phyloP scores from a whole-genome alignment of 2,113 vertebrate genomes.

The Gopherus flavomarginatus region DNA sequence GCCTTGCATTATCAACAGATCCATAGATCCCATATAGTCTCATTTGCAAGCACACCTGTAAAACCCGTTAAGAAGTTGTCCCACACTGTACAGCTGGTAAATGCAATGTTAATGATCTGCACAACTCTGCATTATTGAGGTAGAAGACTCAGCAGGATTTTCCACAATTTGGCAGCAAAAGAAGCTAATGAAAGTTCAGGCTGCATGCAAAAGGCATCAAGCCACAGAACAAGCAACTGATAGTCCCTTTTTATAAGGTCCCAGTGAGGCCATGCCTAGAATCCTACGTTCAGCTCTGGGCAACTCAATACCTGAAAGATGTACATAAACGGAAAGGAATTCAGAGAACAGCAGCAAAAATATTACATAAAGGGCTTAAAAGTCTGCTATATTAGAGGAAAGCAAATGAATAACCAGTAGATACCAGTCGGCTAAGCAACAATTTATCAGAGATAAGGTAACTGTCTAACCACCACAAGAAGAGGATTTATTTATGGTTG shows the following conservation, averaged over 20 bases:
- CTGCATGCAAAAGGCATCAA: neutral
- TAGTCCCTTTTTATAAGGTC: neutral
- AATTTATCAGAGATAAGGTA: neutral
- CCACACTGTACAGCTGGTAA: neutral
- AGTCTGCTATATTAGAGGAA: neutral
- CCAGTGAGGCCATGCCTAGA: neutral
- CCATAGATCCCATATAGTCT: neutral
- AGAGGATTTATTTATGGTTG: neutral
- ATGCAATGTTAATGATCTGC: neutral
- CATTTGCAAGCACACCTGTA: neutral
- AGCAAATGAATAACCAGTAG: neutral
- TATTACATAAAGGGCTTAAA: neutral
- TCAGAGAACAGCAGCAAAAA: neutral
- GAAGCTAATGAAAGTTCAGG: neutral
- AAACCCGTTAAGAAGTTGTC: neutral
- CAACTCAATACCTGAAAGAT: neutral
- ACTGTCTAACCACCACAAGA: neutral
- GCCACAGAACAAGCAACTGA: neutral
- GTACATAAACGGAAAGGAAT: neutral
- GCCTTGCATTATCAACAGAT: neutral
- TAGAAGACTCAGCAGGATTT: neutral
- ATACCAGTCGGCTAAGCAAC: neutral
- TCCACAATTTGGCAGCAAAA: neutral
- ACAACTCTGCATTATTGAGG: neutral
- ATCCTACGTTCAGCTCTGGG: accelerated